Percentiles rank a stretch among this genome's conserved stretches.
Conservation (phyloP, 2,113 vertebrate genomes). For the Prolemur simus region DNA sequence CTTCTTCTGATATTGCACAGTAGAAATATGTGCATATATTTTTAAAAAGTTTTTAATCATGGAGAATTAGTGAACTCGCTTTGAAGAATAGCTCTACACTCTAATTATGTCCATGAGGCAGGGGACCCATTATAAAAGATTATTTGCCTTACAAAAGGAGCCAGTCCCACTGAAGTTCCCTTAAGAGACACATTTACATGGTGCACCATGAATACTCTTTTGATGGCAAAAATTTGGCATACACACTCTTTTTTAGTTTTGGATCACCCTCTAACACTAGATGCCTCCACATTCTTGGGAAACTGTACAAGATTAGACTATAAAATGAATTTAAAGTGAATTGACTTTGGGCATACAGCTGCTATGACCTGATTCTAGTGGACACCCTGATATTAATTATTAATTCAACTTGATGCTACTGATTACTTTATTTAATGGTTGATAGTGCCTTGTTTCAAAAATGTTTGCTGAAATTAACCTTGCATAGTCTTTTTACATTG, state of each 20-base stretch:
- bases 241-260: not conserved
- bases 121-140: not conserved
- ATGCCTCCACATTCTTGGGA: not conserved
- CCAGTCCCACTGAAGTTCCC: not conserved
- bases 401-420: not conserved
- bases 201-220: not conserved
- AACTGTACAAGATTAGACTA: not conserved
- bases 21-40: constrained; percentile 26
- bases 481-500: not conserved
- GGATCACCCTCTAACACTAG: not conserved
- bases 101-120: not conserved
- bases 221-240: not conserved
- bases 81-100: not conserved
- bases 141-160: not conserved
- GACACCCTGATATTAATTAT: not conserved
- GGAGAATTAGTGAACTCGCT: not conserved
- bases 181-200: not conserved
- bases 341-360: not conserved
- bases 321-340: not conserved
- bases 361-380: not conserved
- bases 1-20: constrained; percentile 27
- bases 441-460: not conserved
- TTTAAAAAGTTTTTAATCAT: constrained; percentile 6
- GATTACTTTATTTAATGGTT: not conserved
- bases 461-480: not conserved